Percentiles rank a stretch among this genome's conserved stretches.
phyloP scores from a whole-genome alignment of 1,140 invertebrate genomes.

The Scaptomyza graminum region DNA sequence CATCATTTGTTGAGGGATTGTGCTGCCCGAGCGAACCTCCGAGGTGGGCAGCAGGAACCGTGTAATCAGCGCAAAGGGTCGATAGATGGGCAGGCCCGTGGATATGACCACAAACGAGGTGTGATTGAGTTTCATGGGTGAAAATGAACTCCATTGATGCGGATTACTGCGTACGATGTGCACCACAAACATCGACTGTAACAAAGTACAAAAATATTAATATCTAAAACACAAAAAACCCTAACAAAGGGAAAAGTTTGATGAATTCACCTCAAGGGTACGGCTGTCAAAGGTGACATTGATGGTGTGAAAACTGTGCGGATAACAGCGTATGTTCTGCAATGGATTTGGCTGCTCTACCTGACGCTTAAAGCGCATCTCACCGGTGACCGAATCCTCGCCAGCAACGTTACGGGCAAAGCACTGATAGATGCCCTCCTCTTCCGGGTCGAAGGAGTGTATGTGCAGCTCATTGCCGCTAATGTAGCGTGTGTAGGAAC shows the following conservation, averaged over 20 bases:
- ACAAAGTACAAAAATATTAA: not conserved
- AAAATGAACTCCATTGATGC: constrained; percentile 68
- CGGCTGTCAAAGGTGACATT: constrained; percentile 79
- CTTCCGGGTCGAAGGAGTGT: constrained; percentile 77
- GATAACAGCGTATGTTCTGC: constrained; percentile 80
- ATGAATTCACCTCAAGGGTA: constrained; percentile 52
- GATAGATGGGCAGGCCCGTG: constrained; percentile 67
- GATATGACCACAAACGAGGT: constrained; percentile 78
- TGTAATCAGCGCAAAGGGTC: constrained; percentile 77
- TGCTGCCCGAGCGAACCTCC: constrained; percentile 51
- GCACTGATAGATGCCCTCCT: constrained; percentile 83
- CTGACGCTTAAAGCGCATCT: constrained; percentile 68
- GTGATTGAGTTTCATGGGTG: constrained; percentile 76
- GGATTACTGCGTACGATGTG: constrained; percentile 78
- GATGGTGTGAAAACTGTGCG: constrained; percentile 78
- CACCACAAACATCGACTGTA: constrained; percentile 73
- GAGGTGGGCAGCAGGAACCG: constrained; percentile 68
- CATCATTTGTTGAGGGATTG: constrained; percentile 64
- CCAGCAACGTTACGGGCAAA: constrained; percentile 78
- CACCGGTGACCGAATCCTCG: constrained; percentile 69
- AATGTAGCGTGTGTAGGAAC: constrained; percentile 78
- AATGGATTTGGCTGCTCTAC: constrained; percentile 63
- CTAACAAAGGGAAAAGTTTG: not conserved
- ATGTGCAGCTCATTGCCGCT: constrained; percentile 70
- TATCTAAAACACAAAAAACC: not conserved